Evolutionary conservation across 1,140 invertebrate species (phyloP), one percentile per base, ranked within the genome.

Genomic region (Drosophila grimshawi): DNA sequence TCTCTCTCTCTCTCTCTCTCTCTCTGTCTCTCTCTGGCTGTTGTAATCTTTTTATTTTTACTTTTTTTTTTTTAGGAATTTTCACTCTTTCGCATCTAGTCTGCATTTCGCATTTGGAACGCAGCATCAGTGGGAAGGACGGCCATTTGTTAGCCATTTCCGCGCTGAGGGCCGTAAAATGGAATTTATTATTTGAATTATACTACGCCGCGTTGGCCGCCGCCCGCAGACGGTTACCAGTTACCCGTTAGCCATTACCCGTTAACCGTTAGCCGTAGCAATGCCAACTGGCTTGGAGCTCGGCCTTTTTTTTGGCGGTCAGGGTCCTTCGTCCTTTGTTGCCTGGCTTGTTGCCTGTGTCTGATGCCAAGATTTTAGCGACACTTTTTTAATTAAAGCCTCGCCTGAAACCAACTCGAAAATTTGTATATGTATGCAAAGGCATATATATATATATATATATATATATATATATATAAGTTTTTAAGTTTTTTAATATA

Each of bases 171-270:
- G 72, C 63, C 85, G 80, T 86, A 78, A 83, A 83, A 80, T 72
- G 71, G 73, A 88, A 83, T 88, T 83, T 89, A 89, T 89, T 88
- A 80, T 88, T 88, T 78, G 69, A 73, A 78, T 71, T 85, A 83
- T 63, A 62, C 59, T 49, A 53, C 56, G 35, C 66, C 37, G 61
- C 75, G 27, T 46, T 39, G 56, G 19, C 10, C 3, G 37, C 37
- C 37, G 2, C 52, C 53, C 52, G 30, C 39, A 46, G 52, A 19
- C 19, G 19, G 19, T 19, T 19, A 19, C 19, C 19, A 19, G 19
- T 19, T 19, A 19, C 19, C 57, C 45, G 64, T 57, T 51, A 29
- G 10, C 29, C 8, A 19, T 41, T 60, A 2, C n/a, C 27, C 35
- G 6, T 39, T 27, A 3, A 27, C 7, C 29, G 37, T 63, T 70